A percentile compares a stretch with the other conserved stretches of the same genome.
Conservation (phyloP, 2,113 vertebrate species). For the Agelaius tricolor region DNA sequence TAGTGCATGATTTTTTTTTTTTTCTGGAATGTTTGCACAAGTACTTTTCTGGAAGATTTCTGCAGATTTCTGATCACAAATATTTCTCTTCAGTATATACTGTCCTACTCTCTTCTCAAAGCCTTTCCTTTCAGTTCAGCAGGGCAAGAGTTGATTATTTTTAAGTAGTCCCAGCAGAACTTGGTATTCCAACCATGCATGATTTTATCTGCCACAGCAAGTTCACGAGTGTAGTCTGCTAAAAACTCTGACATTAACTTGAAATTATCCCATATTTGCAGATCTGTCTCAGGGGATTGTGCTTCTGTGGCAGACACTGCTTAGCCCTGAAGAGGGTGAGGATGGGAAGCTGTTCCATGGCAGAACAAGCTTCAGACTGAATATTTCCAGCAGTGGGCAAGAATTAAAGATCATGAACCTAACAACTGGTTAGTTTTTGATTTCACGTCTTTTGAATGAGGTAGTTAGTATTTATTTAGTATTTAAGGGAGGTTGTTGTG, state of each 20-base stretch:
- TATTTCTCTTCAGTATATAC: not conserved
- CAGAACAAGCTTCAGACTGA: not conserved
- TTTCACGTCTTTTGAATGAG: not conserved
- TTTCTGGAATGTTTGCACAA: not conserved
- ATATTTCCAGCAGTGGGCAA: no score
- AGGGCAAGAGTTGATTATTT: not conserved
- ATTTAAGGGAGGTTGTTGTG: not conserved
- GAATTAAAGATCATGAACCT: not conserved
- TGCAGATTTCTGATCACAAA: not conserved
- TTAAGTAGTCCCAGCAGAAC: not conserved
- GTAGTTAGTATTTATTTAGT: not conserved
- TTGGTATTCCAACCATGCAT: accelerated
- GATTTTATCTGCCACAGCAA: not conserved
- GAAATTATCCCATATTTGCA: not conserved
- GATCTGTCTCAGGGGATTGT: not conserved
- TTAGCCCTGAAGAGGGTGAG: not conserved
- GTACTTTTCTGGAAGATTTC: not conserved
- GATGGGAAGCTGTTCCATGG: not conserved
- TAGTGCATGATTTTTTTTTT: accelerated
- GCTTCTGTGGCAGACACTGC: not conserved
- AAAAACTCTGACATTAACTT: not conserved
- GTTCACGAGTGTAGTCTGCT: not conserved
- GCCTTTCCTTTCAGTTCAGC: not conserved
- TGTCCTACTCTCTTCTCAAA: not conserved
- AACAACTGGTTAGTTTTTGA: not conserved